Conservation (phyloP, 2,888 invertebrate genomes). For the Stenodera caucasica region DNA sequence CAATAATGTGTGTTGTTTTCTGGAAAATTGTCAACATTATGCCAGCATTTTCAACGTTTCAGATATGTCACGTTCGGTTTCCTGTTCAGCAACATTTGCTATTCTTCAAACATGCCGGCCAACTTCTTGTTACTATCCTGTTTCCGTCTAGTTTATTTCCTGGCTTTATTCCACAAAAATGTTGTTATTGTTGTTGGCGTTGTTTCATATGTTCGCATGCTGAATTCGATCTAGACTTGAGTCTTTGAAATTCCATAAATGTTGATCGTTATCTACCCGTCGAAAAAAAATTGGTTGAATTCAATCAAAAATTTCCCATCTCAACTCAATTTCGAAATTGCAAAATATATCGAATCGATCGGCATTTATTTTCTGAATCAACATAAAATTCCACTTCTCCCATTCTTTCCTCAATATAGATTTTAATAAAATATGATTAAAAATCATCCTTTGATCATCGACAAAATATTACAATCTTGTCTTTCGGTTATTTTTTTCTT, state of each 20-base stretch:
- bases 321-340: background rate
- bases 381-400: background rate
- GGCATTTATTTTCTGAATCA: background rate
- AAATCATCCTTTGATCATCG: too few relatives aligned
- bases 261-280: background rate
- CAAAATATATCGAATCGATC: too few relatives aligned
- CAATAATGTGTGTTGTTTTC: background rate
- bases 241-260: background rate
- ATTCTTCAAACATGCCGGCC: background rate
- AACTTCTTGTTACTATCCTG: background rate
- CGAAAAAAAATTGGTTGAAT: background rate
- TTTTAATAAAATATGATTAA: too few relatives aligned
- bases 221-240: background rate
- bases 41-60: background rate
- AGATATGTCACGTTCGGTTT: background rate
- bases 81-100: background rate
- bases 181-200: background rate
- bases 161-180: background rate
- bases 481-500: too few relatives aligned
- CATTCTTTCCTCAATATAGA: too few relatives aligned
- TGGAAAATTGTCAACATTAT: background rate
- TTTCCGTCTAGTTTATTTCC: background rate
- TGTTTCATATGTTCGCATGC: background rate
- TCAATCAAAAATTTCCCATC: background rate
- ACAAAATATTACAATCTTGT: too few relatives aligned